Base-by-base conservation (phyloP, 2,113 vertebrate species). In the Theristicus caerulescens region DNA sequence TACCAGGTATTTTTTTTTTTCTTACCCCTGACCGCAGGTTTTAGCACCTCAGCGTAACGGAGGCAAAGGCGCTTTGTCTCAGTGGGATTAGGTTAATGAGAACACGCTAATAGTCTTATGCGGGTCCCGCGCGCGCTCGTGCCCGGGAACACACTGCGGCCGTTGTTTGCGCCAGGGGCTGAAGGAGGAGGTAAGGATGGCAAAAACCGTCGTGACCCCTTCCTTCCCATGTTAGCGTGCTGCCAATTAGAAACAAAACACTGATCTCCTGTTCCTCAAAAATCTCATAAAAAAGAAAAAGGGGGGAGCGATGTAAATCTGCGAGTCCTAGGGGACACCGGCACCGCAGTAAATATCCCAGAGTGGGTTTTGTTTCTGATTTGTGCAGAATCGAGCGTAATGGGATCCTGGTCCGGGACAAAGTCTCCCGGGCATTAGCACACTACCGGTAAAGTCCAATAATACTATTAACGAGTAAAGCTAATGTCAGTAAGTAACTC, bases 401-500 rank as follows among this genome's bases (percentile, higher is more conserved):
- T 4, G 70, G 74, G 88, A 94, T 92, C 76, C 74, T 19, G 49
- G 70, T 32, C 58, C 0, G 0, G 86, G 74, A 90, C 31, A 19
- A 59, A 82, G 78, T 66, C 87, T 76, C 82, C 49, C 0, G 9
- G 88, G 90, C 78, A 44, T 79, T 59, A 92, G 64, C 72, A 40
- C 40, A 7, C 18, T 65, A 71, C 57, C 0, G 1, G 73, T 62
- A 7, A 44, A 65, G 92, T 49, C 90, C 74, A 94, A 34, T 93
- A 94, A 93, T 72, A 91, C 89, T 44, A 85, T 94, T 96, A 96
- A 93, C 61, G 93, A 96, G 83, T 19, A 47, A 59, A 74, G 84
- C 70, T 72, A 76, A 94, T 85, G 93, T 82, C 93, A 96, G 78
- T 84, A 67, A 94, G 90, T 70, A 80, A 91, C 89, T 67, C 91